Conservation (phyloP, 2,797 vertebrate species). For the Numenius phaeopus region DNA sequence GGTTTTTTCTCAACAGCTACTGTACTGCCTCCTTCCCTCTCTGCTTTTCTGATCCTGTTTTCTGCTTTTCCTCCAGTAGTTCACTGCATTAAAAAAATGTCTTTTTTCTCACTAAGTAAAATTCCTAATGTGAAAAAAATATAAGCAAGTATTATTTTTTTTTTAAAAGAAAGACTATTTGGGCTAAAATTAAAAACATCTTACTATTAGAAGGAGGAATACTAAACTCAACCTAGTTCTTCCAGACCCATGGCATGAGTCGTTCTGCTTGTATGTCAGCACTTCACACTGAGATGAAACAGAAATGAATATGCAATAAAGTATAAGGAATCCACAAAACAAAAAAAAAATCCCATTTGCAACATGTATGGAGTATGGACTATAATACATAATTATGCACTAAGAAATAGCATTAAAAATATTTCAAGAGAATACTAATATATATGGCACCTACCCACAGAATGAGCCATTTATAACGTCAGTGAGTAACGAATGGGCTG, state of each 20-base stretch:
- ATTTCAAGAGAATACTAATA: background rate
- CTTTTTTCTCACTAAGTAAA: background rate
- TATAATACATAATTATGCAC: background rate
- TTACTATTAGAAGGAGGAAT: background rate
- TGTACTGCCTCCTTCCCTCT: background rate
- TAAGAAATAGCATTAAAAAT: background rate
- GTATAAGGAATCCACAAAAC: background rate
- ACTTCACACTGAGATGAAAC: background rate
- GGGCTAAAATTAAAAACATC: background rate
- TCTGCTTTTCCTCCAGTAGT: background rate
- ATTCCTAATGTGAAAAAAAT: background rate
- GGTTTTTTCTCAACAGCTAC: background rate
- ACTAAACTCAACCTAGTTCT: background rate
- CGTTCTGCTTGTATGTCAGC: background rate
- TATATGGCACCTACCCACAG: constrained; percentile 7
- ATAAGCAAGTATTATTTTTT: background rate
- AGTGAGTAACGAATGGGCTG: background rate
- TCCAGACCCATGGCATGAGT: background rate
- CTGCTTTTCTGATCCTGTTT: background rate
- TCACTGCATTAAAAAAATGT: background rate
- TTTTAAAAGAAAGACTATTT: background rate
- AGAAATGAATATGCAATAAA: background rate
- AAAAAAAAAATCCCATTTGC: background rate
- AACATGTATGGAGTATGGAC: background rate
- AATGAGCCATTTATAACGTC: constrained; percentile 11